Conservation (phyloP, 2,113 vertebrate genomes). For the Psephotus haematonotus region DNA sequence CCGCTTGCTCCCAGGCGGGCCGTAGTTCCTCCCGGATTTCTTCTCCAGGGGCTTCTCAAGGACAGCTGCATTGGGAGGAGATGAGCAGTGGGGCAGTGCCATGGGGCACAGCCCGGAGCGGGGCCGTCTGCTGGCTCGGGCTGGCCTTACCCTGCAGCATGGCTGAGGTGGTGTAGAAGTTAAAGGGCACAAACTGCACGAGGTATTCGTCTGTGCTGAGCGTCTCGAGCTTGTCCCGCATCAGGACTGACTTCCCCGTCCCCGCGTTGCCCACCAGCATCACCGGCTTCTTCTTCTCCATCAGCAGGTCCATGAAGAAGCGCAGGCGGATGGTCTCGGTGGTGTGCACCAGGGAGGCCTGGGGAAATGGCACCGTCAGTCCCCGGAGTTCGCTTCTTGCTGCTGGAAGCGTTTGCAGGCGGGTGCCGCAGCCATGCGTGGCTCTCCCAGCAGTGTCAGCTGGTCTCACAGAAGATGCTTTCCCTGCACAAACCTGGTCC, state of each 20-base stretch:
- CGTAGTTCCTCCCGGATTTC: slow-evolving; percentile 74
- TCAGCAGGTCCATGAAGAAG: slow-evolving; percentile 79
- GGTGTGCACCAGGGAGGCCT: slow-evolving; percentile 81
- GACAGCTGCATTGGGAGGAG: not conserved
- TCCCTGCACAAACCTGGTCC: not conserved
- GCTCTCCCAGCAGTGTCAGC: not conserved
- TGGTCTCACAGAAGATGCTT: accelerated
- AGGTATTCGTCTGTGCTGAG: slow-evolving; percentile 66
- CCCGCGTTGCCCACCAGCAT: slow-evolving; percentile 82
- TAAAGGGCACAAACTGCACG: slow-evolving; percentile 78
- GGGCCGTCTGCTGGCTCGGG: not conserved
- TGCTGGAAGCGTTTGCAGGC: not conserved
- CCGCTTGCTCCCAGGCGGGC: slow-evolving; percentile 71
- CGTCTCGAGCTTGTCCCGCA: slow-evolving; percentile 73
- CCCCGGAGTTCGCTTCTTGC: not conserved
- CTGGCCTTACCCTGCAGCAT: slow-evolving; percentile 77
- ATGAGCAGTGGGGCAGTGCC: accelerated
- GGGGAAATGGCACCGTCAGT: not conserved
- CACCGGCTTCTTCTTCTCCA: slow-evolving; percentile 73
- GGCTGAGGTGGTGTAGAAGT: slow-evolving; percentile 83
- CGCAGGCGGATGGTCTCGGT: slow-evolving; percentile 74
- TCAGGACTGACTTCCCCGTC: slow-evolving; percentile 77
- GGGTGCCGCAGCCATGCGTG: not conserved
- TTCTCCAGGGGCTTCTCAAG: slow-evolving; percentile 80
- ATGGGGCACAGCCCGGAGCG: accelerated